A percentile compares a stretch with the other conserved stretches of the same genome.
phyloP scores from a whole-genome alignment of 2,888 invertebrate genomes.

The Drosophila colorata region DNA sequence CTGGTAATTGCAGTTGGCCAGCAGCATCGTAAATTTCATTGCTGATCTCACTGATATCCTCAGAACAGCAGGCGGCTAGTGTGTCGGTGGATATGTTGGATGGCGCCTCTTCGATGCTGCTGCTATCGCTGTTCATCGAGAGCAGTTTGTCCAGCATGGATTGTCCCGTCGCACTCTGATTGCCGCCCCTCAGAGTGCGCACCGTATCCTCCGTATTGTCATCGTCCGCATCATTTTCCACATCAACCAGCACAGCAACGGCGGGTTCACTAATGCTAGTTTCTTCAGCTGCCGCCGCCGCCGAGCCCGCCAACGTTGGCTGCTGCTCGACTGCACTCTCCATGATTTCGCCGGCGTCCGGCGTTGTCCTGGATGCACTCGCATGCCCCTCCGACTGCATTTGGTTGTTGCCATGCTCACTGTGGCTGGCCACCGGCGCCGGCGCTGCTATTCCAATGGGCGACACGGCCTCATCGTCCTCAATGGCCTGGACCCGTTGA shows the following conservation, averaged over 20 bases:
- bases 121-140: conserved; percentile 84
- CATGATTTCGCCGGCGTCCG: conserved; percentile 3
- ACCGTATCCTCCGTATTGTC: conserved; percentile 83
- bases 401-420: conserved; percentile 4
- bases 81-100: conserved; percentile 83
- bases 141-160: conserved; percentile 84
- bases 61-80: conserved; percentile 80
- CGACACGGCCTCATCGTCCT: conserved; percentile 75
- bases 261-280: conserved; percentile 25
- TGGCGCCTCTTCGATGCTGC: conserved; percentile 79
- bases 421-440: conserved; percentile 1
- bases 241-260: conserved; percentile 55
- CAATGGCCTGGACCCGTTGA: conserved; percentile 77
- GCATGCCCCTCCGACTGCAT: conserved; percentile 1
- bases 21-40: conserved; percentile 81
- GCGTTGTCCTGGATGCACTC: background rate
- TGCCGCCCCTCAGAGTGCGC: conserved; percentile 67
- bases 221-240: conserved; percentile 82
- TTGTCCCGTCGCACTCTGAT: conserved; percentile 70
- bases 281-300: conserved; percentile 6
- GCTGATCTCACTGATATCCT: conserved; percentile 83
- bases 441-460: conserved; percentile 50
- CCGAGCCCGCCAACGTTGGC: background rate
- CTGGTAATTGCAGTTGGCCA: conserved; percentile 16
- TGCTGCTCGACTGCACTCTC: conserved; percentile 10